Conservation (phyloP, 2,113 vertebrate species). For the Rhadina sibilatrix region DNA sequence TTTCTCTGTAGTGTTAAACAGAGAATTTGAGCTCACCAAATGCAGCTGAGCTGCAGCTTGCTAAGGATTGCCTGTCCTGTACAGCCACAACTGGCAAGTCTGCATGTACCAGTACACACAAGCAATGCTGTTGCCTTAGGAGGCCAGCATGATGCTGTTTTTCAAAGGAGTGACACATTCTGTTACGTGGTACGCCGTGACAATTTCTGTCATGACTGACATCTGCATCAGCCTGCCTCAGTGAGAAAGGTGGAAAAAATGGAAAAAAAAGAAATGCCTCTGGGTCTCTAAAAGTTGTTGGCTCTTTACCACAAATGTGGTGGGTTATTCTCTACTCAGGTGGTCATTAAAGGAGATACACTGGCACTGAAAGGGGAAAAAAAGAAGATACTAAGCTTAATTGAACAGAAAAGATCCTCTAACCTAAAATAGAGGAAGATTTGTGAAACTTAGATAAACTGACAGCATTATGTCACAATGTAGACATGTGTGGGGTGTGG, state of each 20-base stretch:
- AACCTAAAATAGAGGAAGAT: background rate
- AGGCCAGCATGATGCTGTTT: background rate
- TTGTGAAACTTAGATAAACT: background rate
- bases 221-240: background rate
- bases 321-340: background rate
- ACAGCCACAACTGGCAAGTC: background rate
- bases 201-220: background rate
- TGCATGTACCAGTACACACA: background rate
- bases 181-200: background rate
- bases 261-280: background rate
- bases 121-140: background rate
- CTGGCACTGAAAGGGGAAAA: background rate
- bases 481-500: too few species aligned
- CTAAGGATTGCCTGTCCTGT: background rate
- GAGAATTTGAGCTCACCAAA: background rate
- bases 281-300: background rate
- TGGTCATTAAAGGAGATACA: background rate
- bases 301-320: background rate
- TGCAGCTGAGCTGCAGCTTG: background rate
- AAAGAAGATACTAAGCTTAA: background rate
- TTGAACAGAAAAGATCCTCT: accelerated
- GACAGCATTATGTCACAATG: background rate
- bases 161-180: background rate
- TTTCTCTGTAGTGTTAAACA: background rate
- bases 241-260: background rate